Evolutionary conservation across 92 coral and sea anemone genomes (phyloP), one percentile per base, ranked within the genome.

Genomic region (Scolanthus callimorphus): DNA sequence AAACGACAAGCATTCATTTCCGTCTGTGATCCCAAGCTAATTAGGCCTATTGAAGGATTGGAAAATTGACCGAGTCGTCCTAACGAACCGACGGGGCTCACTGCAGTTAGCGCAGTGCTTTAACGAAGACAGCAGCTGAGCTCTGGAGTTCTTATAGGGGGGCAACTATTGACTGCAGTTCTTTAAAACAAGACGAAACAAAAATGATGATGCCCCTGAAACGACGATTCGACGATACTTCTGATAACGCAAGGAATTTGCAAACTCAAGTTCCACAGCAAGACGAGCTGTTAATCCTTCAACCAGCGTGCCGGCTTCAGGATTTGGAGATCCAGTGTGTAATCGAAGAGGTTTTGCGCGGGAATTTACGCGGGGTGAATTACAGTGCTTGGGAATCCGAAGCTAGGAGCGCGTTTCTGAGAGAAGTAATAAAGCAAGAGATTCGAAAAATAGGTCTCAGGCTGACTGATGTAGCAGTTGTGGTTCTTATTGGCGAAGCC

Each of bases 251-350:
- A 25, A n/a, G 27, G 24, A 60, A 27, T 19, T 11, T 21, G 11
- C 3, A 39, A 8, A 17, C 80, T 22, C 2, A 53, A 27, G 39
- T 55, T 20, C 57, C 30, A 41, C 51, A 65, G 8, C 49, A 70
- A 17, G 76, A 55, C 10, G 85, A 78, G 29, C 57, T 87, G 28
- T 51, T 78, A 19, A 84, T 87, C 38, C 82, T 87, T 21, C 96
- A 87, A 50, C 96, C 96, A 0, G 96, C 96, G 17, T 87, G 96
- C n/a, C 71, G 81, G 51, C 84, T 87, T 20, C 96, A 75, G 39
- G 96, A 87, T 60, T 66, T 87, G 31, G 81, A 83, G 52, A 83
- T 87, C 20, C 96, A 87, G 60, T 67, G 77, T 15, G 71, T 76
- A 1, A 70, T 87, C 38, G 90, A 87, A 51, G 96, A 87, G 2